A percentile compares a stretch with the other conserved stretches of the same genome.
These are phyloP conservation scores for Macrochelys suwanniensis DNA, from an alignment of 2,797 vertebrate species.

Conservation along the genomic window DNA sequence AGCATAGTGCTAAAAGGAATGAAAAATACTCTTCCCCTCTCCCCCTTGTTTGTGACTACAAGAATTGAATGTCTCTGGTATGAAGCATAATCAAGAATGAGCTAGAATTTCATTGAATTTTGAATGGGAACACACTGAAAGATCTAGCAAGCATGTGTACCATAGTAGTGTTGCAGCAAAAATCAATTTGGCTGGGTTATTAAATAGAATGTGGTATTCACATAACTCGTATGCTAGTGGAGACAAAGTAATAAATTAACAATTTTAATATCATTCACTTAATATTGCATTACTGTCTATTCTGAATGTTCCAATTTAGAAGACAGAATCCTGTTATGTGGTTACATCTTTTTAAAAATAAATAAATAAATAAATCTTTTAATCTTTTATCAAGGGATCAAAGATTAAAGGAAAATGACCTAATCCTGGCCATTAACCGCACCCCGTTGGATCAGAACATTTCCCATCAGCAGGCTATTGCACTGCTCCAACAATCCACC, in stretches of 20 bases:
- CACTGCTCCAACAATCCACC: constrained; percentile 90
- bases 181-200: not conserved
- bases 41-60: not conserved
- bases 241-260: not conserved
- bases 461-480: constrained; percentile 92
- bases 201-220: rapidly evolving
- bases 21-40: not conserved
- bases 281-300: not conserved
- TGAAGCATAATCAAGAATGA: not conserved
- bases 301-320: not conserved
- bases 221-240: not conserved
- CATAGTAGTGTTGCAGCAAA: not conserved
- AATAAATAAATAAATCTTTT: too few species aligned
- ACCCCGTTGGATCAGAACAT: constrained; percentile 89
- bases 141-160: not conserved
- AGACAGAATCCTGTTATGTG: not conserved
- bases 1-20: not conserved
- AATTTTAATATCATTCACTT: not conserved
- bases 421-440: constrained; percentile 94
- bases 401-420: constrained; percentile 92
- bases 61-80: not conserved
- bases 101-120: not conserved
- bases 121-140: not conserved
- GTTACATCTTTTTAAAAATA: not conserved
- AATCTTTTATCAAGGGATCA: constrained; percentile 87